A percentile compares a stretch with the other conserved stretches of the same genome.
Conservation (phyloP, 2,888 invertebrate genomes). For the Agonopterix alstromeriana region DNA sequence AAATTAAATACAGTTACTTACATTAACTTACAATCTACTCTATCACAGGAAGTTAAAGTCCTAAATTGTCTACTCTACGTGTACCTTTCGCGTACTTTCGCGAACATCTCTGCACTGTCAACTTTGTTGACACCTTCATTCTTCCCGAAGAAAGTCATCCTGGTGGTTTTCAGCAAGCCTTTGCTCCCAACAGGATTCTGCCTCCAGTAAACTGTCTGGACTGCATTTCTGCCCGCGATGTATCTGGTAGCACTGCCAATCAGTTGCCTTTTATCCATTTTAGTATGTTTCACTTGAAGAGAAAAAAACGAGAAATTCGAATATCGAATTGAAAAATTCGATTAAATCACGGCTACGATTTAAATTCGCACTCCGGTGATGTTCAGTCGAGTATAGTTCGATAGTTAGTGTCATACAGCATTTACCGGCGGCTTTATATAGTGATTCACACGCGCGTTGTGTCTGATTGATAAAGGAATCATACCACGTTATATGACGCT, state of each 20-base stretch:
- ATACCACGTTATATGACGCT: constrained; percentile 24
- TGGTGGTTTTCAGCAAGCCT: constrained; percentile 74
- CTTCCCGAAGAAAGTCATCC: constrained; percentile 76
- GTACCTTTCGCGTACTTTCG: not conserved
- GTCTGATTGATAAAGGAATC: constrained; percentile 35
- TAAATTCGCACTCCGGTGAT: not conserved
- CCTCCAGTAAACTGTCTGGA: constrained; percentile 88
- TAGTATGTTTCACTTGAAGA: not conserved
- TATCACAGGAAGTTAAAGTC: too few relatives aligned
- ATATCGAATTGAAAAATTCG: constrained; percentile 3
- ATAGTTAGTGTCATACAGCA: constrained; percentile 3
- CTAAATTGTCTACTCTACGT: not conserved
- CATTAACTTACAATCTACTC: too few relatives aligned
- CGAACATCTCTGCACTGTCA: constrained; percentile 64
- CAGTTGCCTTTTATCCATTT: constrained; percentile 72
- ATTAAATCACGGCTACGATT: constrained; percentile 4
- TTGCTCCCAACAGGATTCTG: constrained; percentile 64
- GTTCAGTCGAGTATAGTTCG: not conserved
- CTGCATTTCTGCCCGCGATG: constrained; percentile 83
- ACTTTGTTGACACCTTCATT: constrained; percentile 61
- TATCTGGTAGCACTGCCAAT: constrained; percentile 84
- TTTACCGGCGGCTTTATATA: constrained; percentile 29
- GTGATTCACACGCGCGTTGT: constrained; percentile 34
- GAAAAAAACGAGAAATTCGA: constrained; percentile 1
- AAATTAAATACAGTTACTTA: too few relatives aligned